These are phyloP conservation scores for Drosophila tanythrix DNA, from an alignment of 2,888 invertebrate genomes.

Conservation along the genomic window DNA sequence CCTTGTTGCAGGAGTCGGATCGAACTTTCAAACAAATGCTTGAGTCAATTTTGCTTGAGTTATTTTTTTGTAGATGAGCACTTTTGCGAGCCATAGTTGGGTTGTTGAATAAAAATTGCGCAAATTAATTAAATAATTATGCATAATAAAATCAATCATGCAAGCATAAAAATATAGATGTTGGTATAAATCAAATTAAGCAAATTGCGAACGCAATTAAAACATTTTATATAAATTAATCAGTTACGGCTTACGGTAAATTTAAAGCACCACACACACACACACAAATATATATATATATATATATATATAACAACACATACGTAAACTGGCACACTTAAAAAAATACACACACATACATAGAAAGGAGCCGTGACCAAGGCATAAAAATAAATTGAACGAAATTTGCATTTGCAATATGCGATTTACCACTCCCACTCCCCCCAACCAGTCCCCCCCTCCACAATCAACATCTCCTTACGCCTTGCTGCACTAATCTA, in stretches of 20 bases:
- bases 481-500: background rate
- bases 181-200: slow-evolving; percentile 32
- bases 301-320: background rate
- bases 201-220: slow-evolving; percentile 59
- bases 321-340: background rate
- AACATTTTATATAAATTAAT: slow-evolving; percentile 52
- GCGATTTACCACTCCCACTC: slow-evolving; percentile 36
- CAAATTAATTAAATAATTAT: slow-evolving; percentile 49
- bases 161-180: background rate
- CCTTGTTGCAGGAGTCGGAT: slow-evolving; percentile 7
- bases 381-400: slow-evolving; percentile 73
- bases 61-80: slow-evolving; percentile 1
- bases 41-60: slow-evolving; percentile 14
- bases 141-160: slow-evolving; percentile 52
- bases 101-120: slow-evolving; percentile 4
- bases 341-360: slow-evolving; percentile 1
- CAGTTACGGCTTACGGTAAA: slow-evolving; percentile 18
- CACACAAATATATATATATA: background rate
- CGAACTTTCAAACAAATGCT: background rate
- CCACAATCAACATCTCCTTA: too few relatives aligned
- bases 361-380: slow-evolving; percentile 35
- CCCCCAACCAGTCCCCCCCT: background rate
- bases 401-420: slow-evolving; percentile 63
- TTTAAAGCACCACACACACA: background rate
- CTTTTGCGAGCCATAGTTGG: background rate